A percentile compares a stretch with the other conserved stretches of the same genome.
phyloP scores from a whole-genome alignment of 2,113 vertebrate species.

The Phoenicopterus ruber region DNA sequence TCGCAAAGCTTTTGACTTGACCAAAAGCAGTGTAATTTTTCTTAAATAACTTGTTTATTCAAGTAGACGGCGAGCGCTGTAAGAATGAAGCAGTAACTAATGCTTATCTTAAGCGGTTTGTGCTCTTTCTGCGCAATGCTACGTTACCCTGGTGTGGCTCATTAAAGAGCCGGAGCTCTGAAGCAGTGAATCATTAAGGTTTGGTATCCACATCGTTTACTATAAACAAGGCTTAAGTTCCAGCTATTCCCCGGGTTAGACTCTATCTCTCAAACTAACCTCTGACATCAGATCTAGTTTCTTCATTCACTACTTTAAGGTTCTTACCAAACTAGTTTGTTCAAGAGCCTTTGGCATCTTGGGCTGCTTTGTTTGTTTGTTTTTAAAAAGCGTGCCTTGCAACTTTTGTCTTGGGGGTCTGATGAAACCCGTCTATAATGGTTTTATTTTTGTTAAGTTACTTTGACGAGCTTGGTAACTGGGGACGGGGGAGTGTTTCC shows the following conservation, averaged over 20 bases:
- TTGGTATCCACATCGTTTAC: slow-evolving; percentile 16
- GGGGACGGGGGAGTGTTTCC: not conserved
- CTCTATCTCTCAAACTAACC: not conserved
- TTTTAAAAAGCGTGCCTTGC: not conserved
- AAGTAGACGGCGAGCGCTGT: not conserved
- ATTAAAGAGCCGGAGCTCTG: not conserved
- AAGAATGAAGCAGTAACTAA: not conserved
- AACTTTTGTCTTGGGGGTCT: not conserved
- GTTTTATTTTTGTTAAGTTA: not conserved
- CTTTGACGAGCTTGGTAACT: not conserved
- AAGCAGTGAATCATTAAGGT: not conserved
- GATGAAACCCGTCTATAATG: not conserved
- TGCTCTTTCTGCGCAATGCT: not conserved
- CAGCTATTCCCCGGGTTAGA: not conserved
- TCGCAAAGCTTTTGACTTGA: not conserved
- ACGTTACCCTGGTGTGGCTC: not conserved
- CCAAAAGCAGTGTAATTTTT: not conserved
- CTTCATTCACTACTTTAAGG: not conserved
- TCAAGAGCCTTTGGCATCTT: not conserved
- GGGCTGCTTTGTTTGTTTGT: not conserved
- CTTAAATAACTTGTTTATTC: not conserved
- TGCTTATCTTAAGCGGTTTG: not conserved
- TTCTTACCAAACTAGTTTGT: slow-evolving; percentile 23
- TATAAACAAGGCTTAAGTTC: slow-evolving; percentile 29
- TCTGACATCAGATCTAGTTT: not conserved